Conservation (phyloP, 2,113 vertebrate species). For the Syngnathus floridae region DNA sequence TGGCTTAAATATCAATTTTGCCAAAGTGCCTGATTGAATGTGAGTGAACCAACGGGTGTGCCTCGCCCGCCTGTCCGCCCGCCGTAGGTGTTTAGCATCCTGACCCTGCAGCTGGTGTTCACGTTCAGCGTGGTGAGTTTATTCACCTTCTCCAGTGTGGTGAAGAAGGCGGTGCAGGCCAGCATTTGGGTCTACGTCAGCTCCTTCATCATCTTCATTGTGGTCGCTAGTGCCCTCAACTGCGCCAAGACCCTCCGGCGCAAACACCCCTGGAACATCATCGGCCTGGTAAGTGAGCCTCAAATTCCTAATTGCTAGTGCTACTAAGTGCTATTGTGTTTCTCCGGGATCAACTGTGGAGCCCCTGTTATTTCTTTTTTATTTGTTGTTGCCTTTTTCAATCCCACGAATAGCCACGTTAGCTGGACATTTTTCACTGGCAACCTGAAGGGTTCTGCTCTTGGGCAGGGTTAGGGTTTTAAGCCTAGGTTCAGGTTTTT, state of each 20-base stretch:
- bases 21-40: neutral
- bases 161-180: slow-evolving; percentile 43
- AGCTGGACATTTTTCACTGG: neutral
- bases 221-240: slow-evolving; percentile 42
- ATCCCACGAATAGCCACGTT: neutral
- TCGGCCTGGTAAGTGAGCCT: slow-evolving; percentile 61
- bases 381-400: neutral
- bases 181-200: slow-evolving; percentile 59
- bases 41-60: fast-evolving
- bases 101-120: slow-evolving; percentile 68
- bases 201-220: slow-evolving; percentile 56
- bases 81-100: slow-evolving; percentile 64
- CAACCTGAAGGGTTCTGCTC: neutral
- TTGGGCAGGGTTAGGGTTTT: neutral
- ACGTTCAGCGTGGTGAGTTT: slow-evolving; percentile 68
- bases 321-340: neutral
- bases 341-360: neutral
- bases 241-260: slow-evolving; percentile 51
- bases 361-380: neutral
- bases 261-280: slow-evolving; percentile 67
- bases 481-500: neutral
- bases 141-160: slow-evolving; percentile 66
- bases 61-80: neutral
- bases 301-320: neutral
- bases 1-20: neutral